These are phyloP conservation scores for Odontocerum albicorne DNA, from an alignment of 2,888 invertebrate species.

Conservation along the genomic window DNA sequence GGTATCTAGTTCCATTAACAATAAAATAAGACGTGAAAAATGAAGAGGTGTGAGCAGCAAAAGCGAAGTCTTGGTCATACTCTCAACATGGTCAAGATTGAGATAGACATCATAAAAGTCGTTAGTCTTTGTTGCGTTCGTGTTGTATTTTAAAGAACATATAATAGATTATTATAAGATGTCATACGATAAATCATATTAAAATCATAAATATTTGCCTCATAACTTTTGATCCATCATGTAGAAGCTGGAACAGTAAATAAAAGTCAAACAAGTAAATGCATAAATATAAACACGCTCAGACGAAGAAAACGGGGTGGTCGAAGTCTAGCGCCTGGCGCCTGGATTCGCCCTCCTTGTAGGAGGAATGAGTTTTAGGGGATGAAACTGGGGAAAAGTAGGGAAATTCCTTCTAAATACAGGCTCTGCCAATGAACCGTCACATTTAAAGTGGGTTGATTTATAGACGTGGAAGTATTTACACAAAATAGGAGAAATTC, in stretches of 20 bases:
- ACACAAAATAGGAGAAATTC: slow-evolving; percentile 8
- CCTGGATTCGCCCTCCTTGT: slow-evolving; percentile 5
- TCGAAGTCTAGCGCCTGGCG: slow-evolving; percentile 21
- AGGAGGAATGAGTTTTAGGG: neutral
- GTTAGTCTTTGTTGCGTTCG: no score
- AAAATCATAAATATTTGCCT: no score
- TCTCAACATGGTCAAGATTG: no score
- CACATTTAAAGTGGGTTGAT: slow-evolving; percentile 21
- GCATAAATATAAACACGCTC: slow-evolving; percentile 34
- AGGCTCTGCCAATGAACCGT: slow-evolving; percentile 16
- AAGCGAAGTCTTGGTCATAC: no score
- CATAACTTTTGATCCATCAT: no score
- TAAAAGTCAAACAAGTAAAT: slow-evolving; percentile 32
- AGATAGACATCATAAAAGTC: no score
- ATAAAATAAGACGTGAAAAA: no score
- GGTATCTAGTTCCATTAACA: no score
- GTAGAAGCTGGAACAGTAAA: slow-evolving; percentile 21
- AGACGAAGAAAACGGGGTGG: slow-evolving; percentile 8
- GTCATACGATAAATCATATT: no score
- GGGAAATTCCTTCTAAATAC: slow-evolving; percentile 15
- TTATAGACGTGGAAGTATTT: slow-evolving; percentile 11
- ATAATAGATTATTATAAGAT: no score
- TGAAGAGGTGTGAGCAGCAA: no score
- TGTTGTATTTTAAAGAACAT: no score
- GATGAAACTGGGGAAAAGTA: slow-evolving; percentile 5